These are phyloP conservation scores for Sebastes taczanowskii DNA, from an alignment of 2,797 vertebrate genomes.

Conservation along the genomic window DNA sequence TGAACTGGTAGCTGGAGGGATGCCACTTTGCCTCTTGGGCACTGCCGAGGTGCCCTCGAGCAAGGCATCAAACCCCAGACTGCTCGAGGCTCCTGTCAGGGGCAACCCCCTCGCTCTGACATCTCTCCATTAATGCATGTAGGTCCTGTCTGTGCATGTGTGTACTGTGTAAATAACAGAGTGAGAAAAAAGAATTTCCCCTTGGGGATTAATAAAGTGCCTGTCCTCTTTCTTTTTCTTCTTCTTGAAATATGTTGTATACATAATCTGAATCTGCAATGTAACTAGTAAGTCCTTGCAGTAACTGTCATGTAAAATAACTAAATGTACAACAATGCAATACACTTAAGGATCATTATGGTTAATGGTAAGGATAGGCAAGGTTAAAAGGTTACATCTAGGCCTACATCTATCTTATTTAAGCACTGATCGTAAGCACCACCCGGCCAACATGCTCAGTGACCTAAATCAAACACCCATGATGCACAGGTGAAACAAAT, in stretches of 20 bases:
- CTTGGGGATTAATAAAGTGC: too few relatives aligned
- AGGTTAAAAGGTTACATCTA: neutral
- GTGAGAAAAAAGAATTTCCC: too few relatives aligned
- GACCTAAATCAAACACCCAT: neutral
- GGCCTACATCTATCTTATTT: neutral
- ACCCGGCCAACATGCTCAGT: neutral
- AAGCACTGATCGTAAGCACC: neutral
- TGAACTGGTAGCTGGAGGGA: too few relatives aligned
- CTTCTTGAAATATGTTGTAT: too few relatives aligned
- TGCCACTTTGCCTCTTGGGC: too few relatives aligned
- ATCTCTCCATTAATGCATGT: too few relatives aligned
- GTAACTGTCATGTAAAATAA: neutral
- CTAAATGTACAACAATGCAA: neutral
- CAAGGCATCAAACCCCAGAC: rapidly evolving
- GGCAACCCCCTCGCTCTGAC: too few relatives aligned
- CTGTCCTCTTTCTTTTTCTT: too few relatives aligned
- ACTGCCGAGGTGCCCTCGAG: too few relatives aligned
- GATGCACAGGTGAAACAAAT: neutral
- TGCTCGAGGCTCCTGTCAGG: rapidly evolving
- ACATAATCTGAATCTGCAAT: too few relatives aligned
- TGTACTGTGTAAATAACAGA: too few relatives aligned
- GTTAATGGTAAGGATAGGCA: neutral
- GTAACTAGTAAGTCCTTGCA: neutral
- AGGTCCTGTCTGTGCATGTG: too few relatives aligned
- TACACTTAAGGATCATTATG: neutral